Base-by-base conservation (phyloP, 2,888 invertebrate species). In the Oasisia sp. region DNA sequence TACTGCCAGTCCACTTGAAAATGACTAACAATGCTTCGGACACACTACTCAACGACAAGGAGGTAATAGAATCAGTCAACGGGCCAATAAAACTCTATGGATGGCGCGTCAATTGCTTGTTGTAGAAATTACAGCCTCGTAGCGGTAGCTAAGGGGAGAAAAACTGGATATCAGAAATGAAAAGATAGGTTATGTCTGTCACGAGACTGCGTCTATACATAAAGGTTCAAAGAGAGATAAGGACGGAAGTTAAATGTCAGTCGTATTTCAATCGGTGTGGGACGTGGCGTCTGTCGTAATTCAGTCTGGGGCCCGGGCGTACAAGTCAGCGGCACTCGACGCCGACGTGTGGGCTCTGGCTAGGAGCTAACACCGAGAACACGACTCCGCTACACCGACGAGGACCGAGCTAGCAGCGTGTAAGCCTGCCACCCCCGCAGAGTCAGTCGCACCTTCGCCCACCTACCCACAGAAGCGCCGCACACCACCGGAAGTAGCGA, bases 401-500 rank as follows among this genome's bases (percentile, higher is more conserved):
- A 74, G 74, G 74, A 74, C 74, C 27, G 74, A 74, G 74, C 74
- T 74, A 74, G 74, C 74, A 74, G 74, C 74, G 74, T 74, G 74
- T 74, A n/a, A 74, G 74, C 74, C 74, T 27, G 74, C 74, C 74
- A 74, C 74, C 74, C n/a, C n/a, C 74, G 74, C 74, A 74, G 74
- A 19, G 74, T 74, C 74, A 19, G 74, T 74, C 74, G 74, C 74
- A 74, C 74, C 74, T 74, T 74, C 74, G 74, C 74, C 27, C 74
- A 27, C 74, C 74, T 27, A 19, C 74, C 19, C 74, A 27, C 74
- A 19, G 74, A n/a, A n/a, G 74, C 74, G 27, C 74, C 74, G 27
- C n/a, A 27, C 27, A 74, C 74, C 74, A 74, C 74, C 58, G 27
- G 19, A 74, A 19, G 74, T 74, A n/a, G 74, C 7, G 74, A 74